Evolutionary conservation across 2,888 invertebrate species (phyloP), one percentile per base, ranked within the genome.

Genomic region (Nasonia oneida): DNA sequence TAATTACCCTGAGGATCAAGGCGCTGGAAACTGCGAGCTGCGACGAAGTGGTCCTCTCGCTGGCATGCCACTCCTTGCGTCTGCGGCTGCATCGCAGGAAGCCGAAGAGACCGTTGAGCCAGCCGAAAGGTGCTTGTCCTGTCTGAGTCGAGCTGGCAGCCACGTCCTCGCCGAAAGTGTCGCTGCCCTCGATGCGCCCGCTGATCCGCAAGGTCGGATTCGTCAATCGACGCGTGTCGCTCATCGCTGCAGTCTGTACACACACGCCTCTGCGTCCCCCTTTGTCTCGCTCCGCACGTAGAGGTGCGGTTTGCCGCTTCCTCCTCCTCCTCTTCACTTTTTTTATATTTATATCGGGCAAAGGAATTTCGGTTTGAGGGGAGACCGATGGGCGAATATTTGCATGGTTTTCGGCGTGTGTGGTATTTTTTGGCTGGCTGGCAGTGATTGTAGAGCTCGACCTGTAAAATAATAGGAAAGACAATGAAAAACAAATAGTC

Each of bases 161-260:
- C 23, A 18, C 42, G n/a, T 71, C 83, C 33, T 71, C 77, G 37
- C 53, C 76, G 57, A 37, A 29, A 29, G 50, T 70, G n/a, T 77
- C 53, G 42, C 23, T 75, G 23, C 67, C 73, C 37, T 50, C 82
- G 61, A 78, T 61, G 71, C 61, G 61, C 5, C 78, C 84, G 29
- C 80, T 33, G 4, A 78, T 80, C 6, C 33, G 67, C 57, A 84
- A 47, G 53, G 67, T 80, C 75, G 84, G 75, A 15, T 67, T 75
- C 53, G 80, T 84, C 75, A 76, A 33, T 70, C 73, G 84, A 4
- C 80, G 39, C 57, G 70, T 57, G 80, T 80, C 80, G 70, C 78
- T 78, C 83, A 74, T 74, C 23, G 8, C 67, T 50, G 73, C 61
- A 5, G 57, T 57, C 57, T 18, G 1, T 53, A 18, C 5, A 3